Conservation (phyloP, 2,113 vertebrate species). For the Pteropus alecto region DNA sequence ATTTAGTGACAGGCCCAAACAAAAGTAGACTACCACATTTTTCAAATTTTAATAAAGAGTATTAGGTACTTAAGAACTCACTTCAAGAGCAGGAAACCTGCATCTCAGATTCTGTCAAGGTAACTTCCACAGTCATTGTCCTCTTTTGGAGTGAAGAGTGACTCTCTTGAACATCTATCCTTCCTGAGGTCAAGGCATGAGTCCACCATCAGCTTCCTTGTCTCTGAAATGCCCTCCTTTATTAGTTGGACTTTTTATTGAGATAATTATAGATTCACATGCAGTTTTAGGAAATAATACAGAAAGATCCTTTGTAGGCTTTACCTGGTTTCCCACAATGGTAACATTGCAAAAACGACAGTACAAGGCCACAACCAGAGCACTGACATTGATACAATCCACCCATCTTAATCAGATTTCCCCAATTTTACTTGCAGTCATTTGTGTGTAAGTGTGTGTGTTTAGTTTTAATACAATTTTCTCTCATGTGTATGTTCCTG, state of each 20-base stretch:
- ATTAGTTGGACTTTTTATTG: background rate
- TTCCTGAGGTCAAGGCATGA: background rate
- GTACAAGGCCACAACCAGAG: background rate
- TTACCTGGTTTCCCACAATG: background rate
- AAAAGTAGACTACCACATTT: conserved; percentile 53
- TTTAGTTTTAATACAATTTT: conserved; percentile 6
- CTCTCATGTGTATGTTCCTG: background rate
- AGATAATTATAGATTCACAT: background rate
- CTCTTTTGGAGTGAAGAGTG: background rate
- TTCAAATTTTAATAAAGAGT: conserved; percentile 59
- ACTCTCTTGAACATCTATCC: background rate
- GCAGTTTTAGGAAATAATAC: background rate
- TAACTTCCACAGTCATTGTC: background rate
- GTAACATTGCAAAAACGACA: background rate
- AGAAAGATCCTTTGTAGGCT: background rate
- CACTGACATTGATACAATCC: background rate
- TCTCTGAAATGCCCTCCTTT: background rate
- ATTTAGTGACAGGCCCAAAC: conserved; percentile 60
- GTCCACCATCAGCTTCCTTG: background rate
- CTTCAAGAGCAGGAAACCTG: background rate
- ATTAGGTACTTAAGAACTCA: conserved; percentile 12
- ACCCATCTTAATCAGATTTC: background rate
- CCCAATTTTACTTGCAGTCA: background rate
- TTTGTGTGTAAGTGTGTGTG: background rate
- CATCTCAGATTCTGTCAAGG: background rate